These are phyloP conservation scores for Sarotherodon lohbergeri DNA, from an alignment of 2,113 vertebrate genomes.

Conservation along the genomic window DNA sequence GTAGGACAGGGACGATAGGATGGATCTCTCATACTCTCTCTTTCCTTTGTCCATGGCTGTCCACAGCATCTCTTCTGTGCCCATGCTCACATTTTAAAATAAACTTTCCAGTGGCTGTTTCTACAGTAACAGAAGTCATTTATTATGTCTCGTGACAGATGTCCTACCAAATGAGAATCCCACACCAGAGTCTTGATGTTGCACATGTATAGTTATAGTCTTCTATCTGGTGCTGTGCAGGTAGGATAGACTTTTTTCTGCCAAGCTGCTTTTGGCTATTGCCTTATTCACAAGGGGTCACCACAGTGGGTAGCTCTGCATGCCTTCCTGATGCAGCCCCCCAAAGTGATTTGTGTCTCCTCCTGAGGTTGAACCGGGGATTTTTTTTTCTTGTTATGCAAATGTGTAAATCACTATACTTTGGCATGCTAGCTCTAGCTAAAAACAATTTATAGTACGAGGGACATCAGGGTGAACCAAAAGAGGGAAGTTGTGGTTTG, in stretches of 20 bases:
- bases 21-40: background rate
- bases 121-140: background rate
- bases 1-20: slow-evolving; percentile 27
- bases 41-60: background rate
- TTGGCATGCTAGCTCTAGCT: background rate
- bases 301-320: background rate
- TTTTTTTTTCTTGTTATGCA: background rate
- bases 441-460: background rate
- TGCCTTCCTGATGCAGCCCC: background rate
- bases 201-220: background rate
- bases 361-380: background rate
- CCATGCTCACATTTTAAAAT: background rate
- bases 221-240: background rate
- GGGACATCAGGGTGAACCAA: background rate
- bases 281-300: background rate
- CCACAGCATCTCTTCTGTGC: background rate
- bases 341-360: background rate
- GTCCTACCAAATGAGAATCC: background rate
- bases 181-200: background rate
- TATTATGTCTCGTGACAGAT: background rate
- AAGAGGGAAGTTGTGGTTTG: background rate
- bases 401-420: background rate
- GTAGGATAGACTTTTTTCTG: background rate
- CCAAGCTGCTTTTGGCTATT: background rate
- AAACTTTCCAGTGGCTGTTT: background rate